Conservation (phyloP, 2,888 invertebrate species). For the Loripinus fragilis region DNA sequence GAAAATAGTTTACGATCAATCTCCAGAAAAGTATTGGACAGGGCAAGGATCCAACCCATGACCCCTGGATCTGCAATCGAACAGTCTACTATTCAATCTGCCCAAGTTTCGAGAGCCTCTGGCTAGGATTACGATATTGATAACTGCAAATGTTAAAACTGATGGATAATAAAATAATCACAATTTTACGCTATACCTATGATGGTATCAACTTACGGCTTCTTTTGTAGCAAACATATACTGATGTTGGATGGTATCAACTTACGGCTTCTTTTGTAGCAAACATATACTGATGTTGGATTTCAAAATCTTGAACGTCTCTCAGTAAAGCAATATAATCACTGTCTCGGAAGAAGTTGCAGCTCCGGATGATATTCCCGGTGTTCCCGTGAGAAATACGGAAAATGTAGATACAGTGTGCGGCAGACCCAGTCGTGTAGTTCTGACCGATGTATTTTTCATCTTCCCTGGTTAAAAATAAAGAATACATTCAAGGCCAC, state of each 20-base stretch:
- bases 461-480: constrained; percentile 75
- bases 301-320: constrained; percentile 91
- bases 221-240: constrained; percentile 93
- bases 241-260: constrained; percentile 90
- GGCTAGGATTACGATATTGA: too few relatives aligned
- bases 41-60: too few relatives aligned
- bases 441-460: constrained; percentile 60
- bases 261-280: constrained; percentile 89
- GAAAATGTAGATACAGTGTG: constrained; percentile 85
- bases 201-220: constrained; percentile 87
- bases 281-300: constrained; percentile 93
- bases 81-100: too few relatives aligned
- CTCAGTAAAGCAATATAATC: constrained; percentile 84
- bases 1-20: too few relatives aligned
- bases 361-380: constrained; percentile 58
- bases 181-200: too few relatives aligned
- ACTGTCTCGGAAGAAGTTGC: constrained; percentile 47
- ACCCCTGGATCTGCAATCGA: too few relatives aligned
- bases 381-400: constrained; percentile 87
- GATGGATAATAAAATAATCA: too few relatives aligned
- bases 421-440: neutral
- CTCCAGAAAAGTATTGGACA: too few relatives aligned
- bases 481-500: too few relatives aligned
- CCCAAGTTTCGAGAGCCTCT: too few relatives aligned
- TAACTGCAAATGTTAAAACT: too few relatives aligned